phyloP scores from a whole-genome alignment of 2,888 invertebrate genomes.

The Ligdia adustata region DNA sequence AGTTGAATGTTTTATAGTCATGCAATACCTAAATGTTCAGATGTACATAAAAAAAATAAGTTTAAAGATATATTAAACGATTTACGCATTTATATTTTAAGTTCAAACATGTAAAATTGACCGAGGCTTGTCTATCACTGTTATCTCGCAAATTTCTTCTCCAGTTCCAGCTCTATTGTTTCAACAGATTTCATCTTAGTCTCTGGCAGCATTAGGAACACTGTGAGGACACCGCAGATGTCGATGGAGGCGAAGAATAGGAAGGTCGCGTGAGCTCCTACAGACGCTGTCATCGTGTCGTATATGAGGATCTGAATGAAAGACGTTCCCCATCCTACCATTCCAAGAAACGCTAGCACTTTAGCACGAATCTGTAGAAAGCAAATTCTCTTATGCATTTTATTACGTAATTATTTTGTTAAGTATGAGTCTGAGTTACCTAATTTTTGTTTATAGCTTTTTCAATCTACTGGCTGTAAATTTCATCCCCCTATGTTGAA shows the following conservation, averaged over 20 bases:
- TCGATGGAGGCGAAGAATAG: conserved; percentile 56
- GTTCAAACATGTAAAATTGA: no score
- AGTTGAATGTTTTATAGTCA: no score
- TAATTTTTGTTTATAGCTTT: no score
- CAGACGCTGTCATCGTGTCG: conserved; percentile 33
- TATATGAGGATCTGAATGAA: conserved; percentile 46
- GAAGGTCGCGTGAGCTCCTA: conserved; percentile 59
- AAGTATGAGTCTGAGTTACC: no score
- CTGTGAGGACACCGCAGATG: conserved; percentile 48
- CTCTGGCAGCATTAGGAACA: conserved; percentile 59
- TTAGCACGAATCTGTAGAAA: conserved; percentile 54
- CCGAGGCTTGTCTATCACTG: background rate
- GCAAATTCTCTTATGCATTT: no score
- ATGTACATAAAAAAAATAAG: no score
- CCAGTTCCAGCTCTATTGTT: conserved; percentile 47
- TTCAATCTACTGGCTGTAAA: no score
- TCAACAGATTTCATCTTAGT: conserved; percentile 64
- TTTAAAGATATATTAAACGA: no score
- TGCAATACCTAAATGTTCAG: no score
- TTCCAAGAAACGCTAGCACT: conserved; percentile 45
- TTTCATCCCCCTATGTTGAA: no score
- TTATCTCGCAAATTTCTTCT: conserved; percentile 5
- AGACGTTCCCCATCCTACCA: conserved; percentile 43
- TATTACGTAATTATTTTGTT: no score
- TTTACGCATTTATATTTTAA: no score